These are phyloP conservation scores for Nematolebias whitei DNA, from an alignment of 2,113 vertebrate genomes.

Conservation along the genomic window DNA sequence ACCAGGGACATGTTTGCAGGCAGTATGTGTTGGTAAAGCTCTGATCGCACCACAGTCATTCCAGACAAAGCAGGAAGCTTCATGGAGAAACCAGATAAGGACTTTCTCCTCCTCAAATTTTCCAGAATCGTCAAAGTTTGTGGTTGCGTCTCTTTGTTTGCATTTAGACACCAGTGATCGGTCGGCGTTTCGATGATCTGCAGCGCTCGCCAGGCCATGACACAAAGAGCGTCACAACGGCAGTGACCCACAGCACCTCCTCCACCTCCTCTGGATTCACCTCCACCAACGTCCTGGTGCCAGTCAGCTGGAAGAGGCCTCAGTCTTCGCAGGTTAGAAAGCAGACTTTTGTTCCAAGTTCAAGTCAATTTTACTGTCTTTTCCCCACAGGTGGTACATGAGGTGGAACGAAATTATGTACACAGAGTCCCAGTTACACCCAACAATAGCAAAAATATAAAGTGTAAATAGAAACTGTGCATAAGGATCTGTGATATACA, in stretches of 20 bases:
- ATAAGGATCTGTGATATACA: no score
- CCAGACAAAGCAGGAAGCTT: conserved; percentile 1
- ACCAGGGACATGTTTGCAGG: conserved; percentile 38
- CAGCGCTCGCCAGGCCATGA: conserved; percentile 86
- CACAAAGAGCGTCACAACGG: conserved; percentile 86
- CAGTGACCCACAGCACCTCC: conserved; percentile 92
- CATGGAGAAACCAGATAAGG: not conserved
- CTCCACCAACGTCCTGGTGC: conserved; percentile 94
- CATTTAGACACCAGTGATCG: conserved; percentile 92
- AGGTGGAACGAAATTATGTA: no score
- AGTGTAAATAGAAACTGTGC: no score
- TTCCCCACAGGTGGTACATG: no score
- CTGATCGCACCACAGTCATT: conserved; percentile 1
- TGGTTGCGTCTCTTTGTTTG: conserved; percentile 4
- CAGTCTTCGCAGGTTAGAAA: conserved; percentile 92
- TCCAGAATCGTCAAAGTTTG: conserved; percentile 14
- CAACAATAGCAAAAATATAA: no score
- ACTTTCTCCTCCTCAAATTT: not conserved
- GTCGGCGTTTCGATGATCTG: conserved; percentile 90
- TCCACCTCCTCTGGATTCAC: conserved; percentile 96
- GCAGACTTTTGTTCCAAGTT: no score
- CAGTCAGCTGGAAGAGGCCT: conserved; percentile 97
- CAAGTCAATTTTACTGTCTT: no score
- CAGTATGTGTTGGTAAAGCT: conserved; percentile 23
- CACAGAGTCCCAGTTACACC: no score